These are phyloP conservation scores for Nasua narica DNA, from an alignment of 2,797 vertebrate genomes.

Conservation along the genomic window DNA sequence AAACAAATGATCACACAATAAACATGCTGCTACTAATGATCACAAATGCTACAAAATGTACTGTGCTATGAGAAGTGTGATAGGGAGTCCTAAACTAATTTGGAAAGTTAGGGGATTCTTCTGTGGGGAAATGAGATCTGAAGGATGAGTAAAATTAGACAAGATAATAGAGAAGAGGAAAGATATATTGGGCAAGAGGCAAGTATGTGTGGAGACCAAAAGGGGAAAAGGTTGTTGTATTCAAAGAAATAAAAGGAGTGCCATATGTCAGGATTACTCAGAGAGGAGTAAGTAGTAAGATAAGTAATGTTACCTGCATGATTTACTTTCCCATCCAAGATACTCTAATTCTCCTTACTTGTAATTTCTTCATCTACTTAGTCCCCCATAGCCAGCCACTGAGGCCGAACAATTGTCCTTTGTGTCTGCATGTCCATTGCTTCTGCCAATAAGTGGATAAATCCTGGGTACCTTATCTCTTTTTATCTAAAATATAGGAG, in stretches of 20 bases:
- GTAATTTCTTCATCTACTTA: background rate
- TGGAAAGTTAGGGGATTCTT: background rate
- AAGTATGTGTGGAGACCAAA: background rate
- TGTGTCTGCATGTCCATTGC: background rate
- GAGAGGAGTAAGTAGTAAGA: background rate
- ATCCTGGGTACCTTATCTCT: background rate
- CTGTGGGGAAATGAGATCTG: background rate
- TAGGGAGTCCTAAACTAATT: background rate
- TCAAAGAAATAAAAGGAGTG: background rate
- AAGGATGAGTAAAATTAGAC: background rate
- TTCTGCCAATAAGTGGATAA: background rate
- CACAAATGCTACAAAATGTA: background rate
- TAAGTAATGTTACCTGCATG: rapidly evolving
- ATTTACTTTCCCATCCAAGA: background rate
- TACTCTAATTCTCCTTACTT: background rate
- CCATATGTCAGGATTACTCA: background rate
- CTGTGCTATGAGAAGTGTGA: background rate
- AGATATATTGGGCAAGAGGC: background rate
- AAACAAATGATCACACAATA: background rate
- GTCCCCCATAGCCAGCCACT: background rate
- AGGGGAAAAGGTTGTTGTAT: background rate
- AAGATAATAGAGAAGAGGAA: background rate
- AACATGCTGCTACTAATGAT: background rate
- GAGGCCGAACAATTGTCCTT: background rate
- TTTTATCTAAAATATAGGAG: background rate